Base-by-base conservation (phyloP, 2,113 vertebrate genomes). In the Calyptommatus sinebrachiatus region DNA sequence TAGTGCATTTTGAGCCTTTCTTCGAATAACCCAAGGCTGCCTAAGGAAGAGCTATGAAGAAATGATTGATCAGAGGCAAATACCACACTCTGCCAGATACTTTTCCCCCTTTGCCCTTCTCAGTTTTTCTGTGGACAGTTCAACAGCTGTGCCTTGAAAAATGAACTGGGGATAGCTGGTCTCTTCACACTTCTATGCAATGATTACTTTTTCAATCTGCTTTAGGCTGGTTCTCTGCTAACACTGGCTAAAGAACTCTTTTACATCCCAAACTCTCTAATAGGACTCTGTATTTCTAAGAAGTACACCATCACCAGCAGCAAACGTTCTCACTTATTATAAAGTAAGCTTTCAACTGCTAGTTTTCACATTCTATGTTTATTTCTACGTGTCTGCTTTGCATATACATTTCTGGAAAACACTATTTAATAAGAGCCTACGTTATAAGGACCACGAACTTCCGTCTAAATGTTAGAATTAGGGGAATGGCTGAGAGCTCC, bases 151-250 rank as follows among this genome's bases (percentile, higher is more conserved):
- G 88, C 72, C 80, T 85, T 77, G 78, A 0, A 0, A 53, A 78
- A 71, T n/a, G 84, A 87, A 84, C 79, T 0, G 6, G 80, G 84
- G 85, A 69, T 83, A 90, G 84, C 81, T 0, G 0, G 81, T 80
- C 83, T 85, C 87, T 91, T 93, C 87, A 70, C 94, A 90, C 90
- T 76, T 77, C 76, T 1, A 14, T 92, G 93, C 7, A 29, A 93
- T 89, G 84, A 86, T 35, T 2, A 0, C 60, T 71, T 83, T 87
- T 80, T 84, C 84, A 1, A 0, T 3, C 84, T 41, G 53, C 73
- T 81, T 76, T 86, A 80, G 84, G 66, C 81, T 71, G 50, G 71
- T n/a, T 61, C 79, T 79, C 89, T 82, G 84, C 31, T 83, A 86
- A 81, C 79, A 71, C 60, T 57, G 85, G 82, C 85, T 45, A 57